phyloP scores from a whole-genome alignment of 2,888 invertebrate genomes.

The Drosophila lacicola region DNA sequence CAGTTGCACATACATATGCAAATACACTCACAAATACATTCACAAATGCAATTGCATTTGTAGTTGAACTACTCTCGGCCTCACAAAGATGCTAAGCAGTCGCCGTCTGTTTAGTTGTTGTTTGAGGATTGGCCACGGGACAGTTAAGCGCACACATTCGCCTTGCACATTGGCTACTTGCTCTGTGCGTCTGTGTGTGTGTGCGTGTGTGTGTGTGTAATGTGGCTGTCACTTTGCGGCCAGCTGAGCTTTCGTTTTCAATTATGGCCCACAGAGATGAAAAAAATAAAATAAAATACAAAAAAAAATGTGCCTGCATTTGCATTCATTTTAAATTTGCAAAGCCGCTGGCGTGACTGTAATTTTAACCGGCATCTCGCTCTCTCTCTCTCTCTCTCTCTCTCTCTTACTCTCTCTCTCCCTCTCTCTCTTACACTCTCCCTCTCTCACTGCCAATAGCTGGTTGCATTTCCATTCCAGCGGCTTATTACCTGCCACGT shows the following conservation, averaged over 20 bases:
- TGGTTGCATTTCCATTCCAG: neutral
- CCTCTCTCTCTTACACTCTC: neutral
- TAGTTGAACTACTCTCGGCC: neutral
- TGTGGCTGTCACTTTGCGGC: constrained; percentile 37
- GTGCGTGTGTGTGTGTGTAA: neutral
- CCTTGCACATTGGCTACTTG: constrained; percentile 1
- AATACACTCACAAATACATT: neutral
- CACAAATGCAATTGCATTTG: neutral
- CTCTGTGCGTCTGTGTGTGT: neutral
- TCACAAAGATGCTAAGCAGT: constrained; percentile 8
- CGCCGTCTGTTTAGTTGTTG: constrained; percentile 5
- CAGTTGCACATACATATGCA: constrained; percentile 15
- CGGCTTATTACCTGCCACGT: neutral
- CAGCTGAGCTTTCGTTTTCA: constrained; percentile 47
- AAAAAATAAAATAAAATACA: neutral
- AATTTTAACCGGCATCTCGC: constrained; percentile 10
- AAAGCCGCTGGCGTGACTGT: constrained; percentile 33
- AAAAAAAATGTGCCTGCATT: constrained; percentile 9
- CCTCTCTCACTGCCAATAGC: neutral
- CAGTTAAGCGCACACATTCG: constrained; percentile 14
- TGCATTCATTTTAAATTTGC: constrained; percentile 29
- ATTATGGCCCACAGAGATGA: constrained; percentile 20
- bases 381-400: neutral
- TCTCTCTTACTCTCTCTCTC: neutral
- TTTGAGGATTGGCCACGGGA: constrained; percentile 21